Base-by-base conservation (phyloP, 2,113 vertebrate genomes). In the Catharus fuscescens region DNA sequence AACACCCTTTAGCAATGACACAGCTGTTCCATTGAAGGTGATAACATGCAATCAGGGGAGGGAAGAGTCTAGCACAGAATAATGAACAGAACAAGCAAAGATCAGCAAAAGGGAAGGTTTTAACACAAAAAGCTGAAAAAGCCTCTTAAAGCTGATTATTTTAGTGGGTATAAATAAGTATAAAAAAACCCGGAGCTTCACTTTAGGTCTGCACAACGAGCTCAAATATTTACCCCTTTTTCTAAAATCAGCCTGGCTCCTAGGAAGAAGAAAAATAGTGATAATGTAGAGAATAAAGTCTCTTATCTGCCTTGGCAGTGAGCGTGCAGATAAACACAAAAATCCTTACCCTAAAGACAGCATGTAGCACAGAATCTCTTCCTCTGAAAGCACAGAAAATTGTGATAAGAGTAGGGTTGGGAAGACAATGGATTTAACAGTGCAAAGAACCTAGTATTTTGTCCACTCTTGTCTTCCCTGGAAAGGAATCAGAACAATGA, bases 1-100 rank as follows among this genome's bases (percentile, higher is more conserved):
- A 97, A 94, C 96, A 97, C 95, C 87, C 95, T 96, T 96, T 95
- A 97, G 94, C 73, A 74, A 88, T 97, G 95, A 96, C 96, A 96
- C 95, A 97, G 95, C 93, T 97, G 95, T 94, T 97, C 96, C 82
- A 94, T 44, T 77, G 95, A 96, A 97, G 95, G 96, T 97, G 97
- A 93, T 92, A 95, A 96, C 92, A 25, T 76, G 86, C 59, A 91
- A 84, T 95, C 96, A 97, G 89, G 65, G 83, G 69, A 94, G 86
- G 90, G 83, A 92, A 92, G 80, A 94, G 86, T 73, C 93, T 96
- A 84, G 88, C 93, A 20, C 24, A 2, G 78, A 89, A 94, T 86
- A 94, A 93, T 62, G 94, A 97, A 96, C 86, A 95, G 69, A 81
- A 64, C 81, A 67, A 67, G 60, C 3, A 8, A 64, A 28, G 44